Conservation (phyloP, 2,113 vertebrate genomes). For the Rhinopomastus cyanomelas region DNA sequence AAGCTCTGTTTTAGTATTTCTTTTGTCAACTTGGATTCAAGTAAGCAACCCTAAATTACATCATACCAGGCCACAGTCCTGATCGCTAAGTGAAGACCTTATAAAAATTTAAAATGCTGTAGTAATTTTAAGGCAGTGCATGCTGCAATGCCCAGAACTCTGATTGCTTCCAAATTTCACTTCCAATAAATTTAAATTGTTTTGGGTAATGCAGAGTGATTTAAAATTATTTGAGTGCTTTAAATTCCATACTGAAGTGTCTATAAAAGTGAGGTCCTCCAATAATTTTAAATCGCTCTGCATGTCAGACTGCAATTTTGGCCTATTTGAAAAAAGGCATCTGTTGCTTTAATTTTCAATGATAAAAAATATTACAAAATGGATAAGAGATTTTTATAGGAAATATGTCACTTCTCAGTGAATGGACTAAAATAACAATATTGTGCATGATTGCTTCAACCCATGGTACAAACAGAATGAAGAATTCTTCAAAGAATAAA, state of each 20-base stretch:
- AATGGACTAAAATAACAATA: background rate
- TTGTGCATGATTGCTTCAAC: too few species aligned
- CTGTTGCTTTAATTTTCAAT: conserved; percentile 57
- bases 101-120: conserved; percentile 51
- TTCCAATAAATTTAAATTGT: conserved; percentile 76
- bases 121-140: conserved; percentile 60
- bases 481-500: background rate
- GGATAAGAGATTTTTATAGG: background rate
- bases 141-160: conserved; percentile 61
- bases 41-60: background rate
- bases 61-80: background rate
- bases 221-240: conserved; percentile 73
- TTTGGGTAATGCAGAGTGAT: conserved; percentile 65
- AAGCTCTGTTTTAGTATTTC: background rate
- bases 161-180: conserved; percentile 66
- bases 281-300: conserved; percentile 66
- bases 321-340: conserved; percentile 29
- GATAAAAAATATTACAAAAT: conserved; percentile 41
- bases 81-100: conserved; percentile 54
- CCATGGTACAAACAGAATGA: background rate
- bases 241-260: conserved; percentile 56
- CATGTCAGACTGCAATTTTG: conserved; percentile 49
- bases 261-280: conserved; percentile 67
- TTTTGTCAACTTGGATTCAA: background rate
- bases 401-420: background rate